Base-by-base conservation (phyloP, 2,797 vertebrate genomes). In the Sparus aurata region DNA sequence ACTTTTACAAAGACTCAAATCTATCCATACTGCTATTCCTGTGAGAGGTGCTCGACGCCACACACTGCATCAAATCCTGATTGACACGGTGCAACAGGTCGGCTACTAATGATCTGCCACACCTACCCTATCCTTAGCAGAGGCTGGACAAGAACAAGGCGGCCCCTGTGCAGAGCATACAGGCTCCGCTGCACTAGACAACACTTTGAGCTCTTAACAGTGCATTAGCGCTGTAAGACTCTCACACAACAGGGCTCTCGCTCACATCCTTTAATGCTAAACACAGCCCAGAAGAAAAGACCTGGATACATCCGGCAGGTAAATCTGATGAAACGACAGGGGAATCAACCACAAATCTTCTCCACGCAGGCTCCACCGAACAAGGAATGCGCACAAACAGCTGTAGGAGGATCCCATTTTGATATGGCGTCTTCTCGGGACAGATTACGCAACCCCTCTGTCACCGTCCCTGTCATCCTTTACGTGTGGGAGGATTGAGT, bases 401-500 rank as follows among this genome's bases (percentile, higher is more conserved):
- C 81, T 87, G 77, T 70, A 70, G 73, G 63, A 80, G 72, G 66
- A 82, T 83, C 52, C 55, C 66, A 71, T 85, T 90, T 85, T 84
- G 65, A 84, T 78, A 50, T 81, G 82, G 64, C 63, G 73, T 80
- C 79, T 85, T 84, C 58, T 62, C 16, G 7, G 62, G 53, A 85
- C 77, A 82, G 87, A 89, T 89, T 78, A 83, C 78, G 67, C 79
- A 84, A 88, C 76, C 83, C 84, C 83, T 87, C 72, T 62, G 82
- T 90, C 77, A 81, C 86, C 82, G 81, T 84, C 75, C 59, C 69
- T 79, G 86, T 81, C 89, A 84, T 86, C 70, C 65, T 72, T 25
- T 25, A 59, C 17, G 64, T 63, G 80, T 71, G 43, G 78, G 60
- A 82, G 66, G 85, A 89, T 84, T 85, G 82, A 86, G 70, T 76